A percentile compares a stretch with the other conserved stretches of the same genome.
Evolutionary conservation across 2,113 vertebrate species (phyloP).

Genomic region (Coreoperca whiteheadi): DNA sequence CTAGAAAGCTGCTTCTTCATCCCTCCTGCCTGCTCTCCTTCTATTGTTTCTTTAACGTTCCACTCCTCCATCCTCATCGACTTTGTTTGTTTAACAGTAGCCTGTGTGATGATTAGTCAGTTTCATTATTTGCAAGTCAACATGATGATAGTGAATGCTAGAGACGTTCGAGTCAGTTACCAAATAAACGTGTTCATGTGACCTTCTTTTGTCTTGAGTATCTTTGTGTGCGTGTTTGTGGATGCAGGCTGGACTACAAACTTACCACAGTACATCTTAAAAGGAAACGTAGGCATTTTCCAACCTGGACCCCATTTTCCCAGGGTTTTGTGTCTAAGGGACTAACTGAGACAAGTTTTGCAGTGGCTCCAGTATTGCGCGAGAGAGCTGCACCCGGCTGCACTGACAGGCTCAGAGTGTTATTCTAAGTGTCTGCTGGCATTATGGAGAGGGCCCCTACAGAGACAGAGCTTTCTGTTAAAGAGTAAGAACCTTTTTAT

Average conservation of each 20-base stretch:
- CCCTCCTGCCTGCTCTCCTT: slow-evolving; percentile 21
- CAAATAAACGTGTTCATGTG: slow-evolving; percentile 69
- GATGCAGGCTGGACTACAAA: not conserved
- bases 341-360: too few relatives aligned
- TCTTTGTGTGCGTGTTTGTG: slow-evolving; percentile 18
- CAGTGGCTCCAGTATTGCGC: too few relatives aligned
- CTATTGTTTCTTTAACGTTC: slow-evolving; percentile 20
- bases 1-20: not conserved
- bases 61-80: slow-evolving; percentile 40
- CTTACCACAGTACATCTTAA: too few relatives aligned
- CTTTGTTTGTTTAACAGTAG: slow-evolving; percentile 50
- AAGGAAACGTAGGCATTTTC: too few relatives aligned
- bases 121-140: slow-evolving; percentile 42
- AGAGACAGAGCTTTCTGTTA: too few relatives aligned
- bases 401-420: too few relatives aligned
- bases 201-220: slow-evolving; percentile 13
- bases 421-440: too few relatives aligned
- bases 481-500: too few relatives aligned
- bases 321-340: too few relatives aligned
- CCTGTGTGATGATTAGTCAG: slow-evolving; percentile 48
- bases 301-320: too few relatives aligned
- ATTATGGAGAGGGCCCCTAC: too few relatives aligned
- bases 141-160: slow-evolving; percentile 48
- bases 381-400: too few relatives aligned
- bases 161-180: slow-evolving; percentile 48